Conservation (phyloP, 2,888 invertebrate genomes). For the Ganaspis brasiliensis region DNA sequence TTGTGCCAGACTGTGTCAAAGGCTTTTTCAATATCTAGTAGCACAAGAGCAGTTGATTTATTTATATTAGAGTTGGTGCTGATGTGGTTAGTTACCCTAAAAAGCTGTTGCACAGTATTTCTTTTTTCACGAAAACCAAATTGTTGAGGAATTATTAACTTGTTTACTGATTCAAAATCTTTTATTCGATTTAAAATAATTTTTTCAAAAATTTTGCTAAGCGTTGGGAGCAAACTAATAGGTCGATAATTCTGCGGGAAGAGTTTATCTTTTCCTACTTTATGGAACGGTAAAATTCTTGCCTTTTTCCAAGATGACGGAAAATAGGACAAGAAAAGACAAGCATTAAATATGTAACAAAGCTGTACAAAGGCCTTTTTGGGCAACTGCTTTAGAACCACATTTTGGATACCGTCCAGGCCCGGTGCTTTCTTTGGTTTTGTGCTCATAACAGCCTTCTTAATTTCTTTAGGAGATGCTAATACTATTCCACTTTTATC, state of each 20-base stretch:
- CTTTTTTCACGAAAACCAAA: background rate
- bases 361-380: background rate
- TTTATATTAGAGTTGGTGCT: background rate
- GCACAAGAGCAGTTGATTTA: background rate
- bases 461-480: background rate
- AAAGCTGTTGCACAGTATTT: background rate
- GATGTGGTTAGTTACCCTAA: background rate
- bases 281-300: background rate
- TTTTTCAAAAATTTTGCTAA: too few species aligned
- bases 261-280: too few species aligned
- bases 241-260: too few species aligned
- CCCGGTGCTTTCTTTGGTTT: background rate
- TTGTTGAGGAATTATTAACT: too few species aligned
- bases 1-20: constrained; percentile 68
- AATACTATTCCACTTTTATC: too few species aligned
- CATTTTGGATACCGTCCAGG: background rate
- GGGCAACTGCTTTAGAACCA: background rate
- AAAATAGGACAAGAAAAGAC: background rate
- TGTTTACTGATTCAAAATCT: too few species aligned
- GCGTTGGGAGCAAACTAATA: too few species aligned
- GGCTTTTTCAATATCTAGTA: background rate
- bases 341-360: background rate
- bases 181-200: too few species aligned
- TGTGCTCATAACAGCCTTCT: background rate
- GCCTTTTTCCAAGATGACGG: background rate